Evolutionary conservation across 2,113 vertebrate genomes (phyloP).

Genomic region (Scatophagus argus): DNA sequence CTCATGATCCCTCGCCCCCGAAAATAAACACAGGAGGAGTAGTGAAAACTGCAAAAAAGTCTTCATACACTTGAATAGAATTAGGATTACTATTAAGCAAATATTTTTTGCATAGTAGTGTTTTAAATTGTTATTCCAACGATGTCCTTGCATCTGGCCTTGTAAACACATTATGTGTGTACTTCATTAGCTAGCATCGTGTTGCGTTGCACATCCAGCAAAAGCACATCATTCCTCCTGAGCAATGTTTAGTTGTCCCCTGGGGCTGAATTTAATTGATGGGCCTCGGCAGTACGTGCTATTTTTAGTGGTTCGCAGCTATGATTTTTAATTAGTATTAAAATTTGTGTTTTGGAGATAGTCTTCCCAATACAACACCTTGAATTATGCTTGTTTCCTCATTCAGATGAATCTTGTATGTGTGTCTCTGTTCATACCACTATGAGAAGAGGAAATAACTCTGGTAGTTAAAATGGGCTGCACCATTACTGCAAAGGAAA

Average conservation of each 20-base stretch:
- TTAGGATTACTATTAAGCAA: neutral
- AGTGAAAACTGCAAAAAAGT: neutral
- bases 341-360: constrained; percentile 64
- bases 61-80: neutral
- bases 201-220: constrained; percentile 66
- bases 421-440: constrained; percentile 7
- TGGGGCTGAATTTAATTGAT: constrained; percentile 72
- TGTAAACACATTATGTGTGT: constrained; percentile 45
- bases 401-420: constrained; percentile 19
- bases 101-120: neutral
- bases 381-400: constrained; percentile 35
- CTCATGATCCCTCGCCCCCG: too few species aligned
- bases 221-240: constrained; percentile 55
- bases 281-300: constrained; percentile 63
- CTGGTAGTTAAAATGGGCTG: constrained; percentile 3
- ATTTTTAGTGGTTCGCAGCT: constrained; percentile 75
- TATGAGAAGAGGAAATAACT: neutral
- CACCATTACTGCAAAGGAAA: constrained; percentile 17
- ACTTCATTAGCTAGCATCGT: constrained; percentile 70
- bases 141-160: constrained; percentile 62
- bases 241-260: constrained; percentile 70
- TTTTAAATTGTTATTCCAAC: constrained; percentile 19
- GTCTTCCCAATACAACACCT: constrained; percentile 61
- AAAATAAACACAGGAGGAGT: neutral
- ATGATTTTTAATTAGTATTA: constrained; percentile 76